Evolutionary conservation across 1,140 invertebrate genomes (phyloP).

Genomic region (Platyscapa corneri): DNA sequence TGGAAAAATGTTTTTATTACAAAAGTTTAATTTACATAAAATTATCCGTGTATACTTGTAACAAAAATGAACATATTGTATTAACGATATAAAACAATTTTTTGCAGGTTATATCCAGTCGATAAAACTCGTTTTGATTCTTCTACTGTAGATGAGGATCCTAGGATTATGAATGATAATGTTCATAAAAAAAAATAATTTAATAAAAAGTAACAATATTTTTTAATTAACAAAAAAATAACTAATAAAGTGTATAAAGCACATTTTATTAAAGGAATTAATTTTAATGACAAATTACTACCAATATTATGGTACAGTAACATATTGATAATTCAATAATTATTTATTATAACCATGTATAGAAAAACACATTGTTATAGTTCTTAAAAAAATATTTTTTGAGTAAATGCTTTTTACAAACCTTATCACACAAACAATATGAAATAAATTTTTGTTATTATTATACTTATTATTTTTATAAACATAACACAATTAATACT

Average conservation of each 20-base stretch:
- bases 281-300: not conserved
- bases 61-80: too few relatives aligned
- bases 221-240: not conserved
- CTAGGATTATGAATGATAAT: constrained; percentile 9
- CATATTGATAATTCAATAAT: not conserved
- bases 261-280: not conserved
- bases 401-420: too few relatives aligned
- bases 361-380: not conserved
- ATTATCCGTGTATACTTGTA: too few relatives aligned
- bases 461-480: too few relatives aligned
- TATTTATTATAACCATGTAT: not conserved
- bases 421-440: too few relatives aligned
- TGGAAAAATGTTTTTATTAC: not conserved
- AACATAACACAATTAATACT: too few relatives aligned
- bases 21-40: not conserved
- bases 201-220: not conserved
- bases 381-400: too few relatives aligned
- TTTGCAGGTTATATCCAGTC: constrained; percentile 92
- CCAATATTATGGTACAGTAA: not conserved
- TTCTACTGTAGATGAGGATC: constrained; percentile 66
- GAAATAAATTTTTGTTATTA: too few relatives aligned
- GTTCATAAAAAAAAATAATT: constrained; percentile 38
- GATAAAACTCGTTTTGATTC: constrained; percentile 90
- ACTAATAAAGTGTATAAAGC: not conserved
- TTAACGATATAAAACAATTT: not conserved